These are phyloP conservation scores for Danio tinwini DNA, from an alignment of 2,797 vertebrate genomes.

Conservation along the genomic window DNA sequence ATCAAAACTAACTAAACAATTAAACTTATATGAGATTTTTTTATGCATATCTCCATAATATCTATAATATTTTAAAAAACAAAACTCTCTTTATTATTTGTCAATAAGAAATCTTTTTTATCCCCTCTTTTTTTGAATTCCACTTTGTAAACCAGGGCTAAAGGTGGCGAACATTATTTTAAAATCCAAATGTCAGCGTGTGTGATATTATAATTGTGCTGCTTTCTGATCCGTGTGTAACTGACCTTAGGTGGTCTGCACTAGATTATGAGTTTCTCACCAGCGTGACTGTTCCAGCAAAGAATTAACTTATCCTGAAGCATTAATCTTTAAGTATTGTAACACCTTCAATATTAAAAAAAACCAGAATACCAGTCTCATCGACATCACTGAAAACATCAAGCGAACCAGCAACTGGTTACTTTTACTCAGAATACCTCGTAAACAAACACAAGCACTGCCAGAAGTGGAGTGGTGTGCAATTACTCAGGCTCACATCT, in stretches of 20 bases:
- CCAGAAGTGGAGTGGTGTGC: constrained; percentile 5
- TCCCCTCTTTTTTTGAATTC: background rate
- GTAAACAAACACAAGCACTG: constrained; percentile 9
- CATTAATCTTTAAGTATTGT: background rate
- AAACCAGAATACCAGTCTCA: background rate
- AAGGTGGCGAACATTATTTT: constrained; percentile 19
- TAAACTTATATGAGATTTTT: no score
- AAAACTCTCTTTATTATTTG: background rate
- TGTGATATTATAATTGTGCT: constrained; percentile 22
- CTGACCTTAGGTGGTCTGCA: constrained; percentile 11
- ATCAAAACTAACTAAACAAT: no score
- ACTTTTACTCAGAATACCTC: background rate
- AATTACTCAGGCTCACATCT: constrained; percentile 11
- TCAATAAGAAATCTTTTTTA: background rate
- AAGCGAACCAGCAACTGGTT: background rate
- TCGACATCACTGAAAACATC: background rate
- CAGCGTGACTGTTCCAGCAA: background rate
- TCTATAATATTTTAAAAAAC: background rate
- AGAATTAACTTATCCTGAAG: background rate
- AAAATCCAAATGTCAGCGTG: constrained; percentile 7
- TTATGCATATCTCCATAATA: background rate
- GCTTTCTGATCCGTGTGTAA: constrained; percentile 1
- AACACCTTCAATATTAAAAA: background rate
- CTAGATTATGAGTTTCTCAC: constrained; percentile 3
- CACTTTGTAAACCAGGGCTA: constrained; percentile 4